phyloP scores from a whole-genome alignment of 2,888 invertebrate genomes.

The Amiota mariae region DNA sequence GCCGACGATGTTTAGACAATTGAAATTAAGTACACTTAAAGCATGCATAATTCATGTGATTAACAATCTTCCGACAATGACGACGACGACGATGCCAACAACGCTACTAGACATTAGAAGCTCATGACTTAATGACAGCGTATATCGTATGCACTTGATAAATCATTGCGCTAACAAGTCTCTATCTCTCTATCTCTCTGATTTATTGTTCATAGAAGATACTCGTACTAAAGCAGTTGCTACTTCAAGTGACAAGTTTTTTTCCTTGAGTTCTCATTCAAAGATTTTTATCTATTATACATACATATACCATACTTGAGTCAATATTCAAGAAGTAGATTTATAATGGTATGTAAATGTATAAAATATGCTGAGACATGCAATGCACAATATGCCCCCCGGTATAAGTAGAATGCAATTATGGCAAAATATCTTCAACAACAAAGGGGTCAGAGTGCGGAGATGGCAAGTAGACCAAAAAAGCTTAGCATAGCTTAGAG shows the following conservation, averaged over 20 bases:
- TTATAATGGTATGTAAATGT: not conserved
- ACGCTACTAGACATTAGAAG: not conserved
- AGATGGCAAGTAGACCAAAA: too few species aligned
- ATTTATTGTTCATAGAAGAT: too few species aligned
- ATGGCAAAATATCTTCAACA: too few species aligned
- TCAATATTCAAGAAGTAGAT: not conserved
- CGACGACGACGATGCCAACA: too few species aligned
- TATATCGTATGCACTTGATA: constrained; percentile 5
- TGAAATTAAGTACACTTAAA: constrained; percentile 67
- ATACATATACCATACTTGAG: not conserved
- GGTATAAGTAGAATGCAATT: too few species aligned
- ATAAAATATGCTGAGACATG: constrained; percentile 18
- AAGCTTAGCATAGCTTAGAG: too few species aligned
- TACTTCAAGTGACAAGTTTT: too few species aligned
- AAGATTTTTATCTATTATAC: not conserved
- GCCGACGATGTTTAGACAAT: constrained; percentile 59
- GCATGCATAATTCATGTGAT: constrained; percentile 67
- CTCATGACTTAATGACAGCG: not conserved
- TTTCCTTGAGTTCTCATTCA: not conserved
- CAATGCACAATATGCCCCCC: not conserved
- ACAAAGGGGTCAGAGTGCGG: too few species aligned
- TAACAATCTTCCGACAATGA: constrained; percentile 43
- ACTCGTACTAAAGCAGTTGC: too few species aligned
- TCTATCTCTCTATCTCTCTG: too few species aligned
- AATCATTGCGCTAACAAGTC: not conserved